Evolutionary conservation across 1,140 invertebrate species (phyloP).

Genomic region (Idris sp.): DNA sequence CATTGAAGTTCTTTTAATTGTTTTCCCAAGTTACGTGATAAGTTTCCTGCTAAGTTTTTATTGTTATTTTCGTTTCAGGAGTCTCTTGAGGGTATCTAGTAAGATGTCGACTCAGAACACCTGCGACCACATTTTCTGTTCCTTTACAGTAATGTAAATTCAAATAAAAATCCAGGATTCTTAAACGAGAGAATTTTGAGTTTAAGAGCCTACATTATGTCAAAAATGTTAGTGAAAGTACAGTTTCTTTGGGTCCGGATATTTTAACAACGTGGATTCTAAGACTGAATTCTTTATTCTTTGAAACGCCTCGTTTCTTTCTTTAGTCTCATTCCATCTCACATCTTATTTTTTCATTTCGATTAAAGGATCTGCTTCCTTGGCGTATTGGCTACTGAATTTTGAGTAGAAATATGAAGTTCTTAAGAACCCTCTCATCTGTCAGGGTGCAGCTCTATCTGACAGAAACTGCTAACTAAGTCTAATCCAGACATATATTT

Average conservation of each 20-base stretch:
- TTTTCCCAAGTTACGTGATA: no score
- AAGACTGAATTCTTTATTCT: slow-evolving; percentile 5
- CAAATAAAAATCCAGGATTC: slow-evolving; percentile 25
- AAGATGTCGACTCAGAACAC: neutral
- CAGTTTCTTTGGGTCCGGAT: neutral
- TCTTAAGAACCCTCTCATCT: no score
- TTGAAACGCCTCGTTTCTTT: slow-evolving; percentile 2
- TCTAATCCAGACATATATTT: no score
- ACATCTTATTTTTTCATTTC: no score
- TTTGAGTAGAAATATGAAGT: no score
- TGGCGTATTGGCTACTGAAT: no score
- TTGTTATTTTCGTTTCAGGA: neutral
- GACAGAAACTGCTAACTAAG: no score
- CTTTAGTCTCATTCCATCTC: slow-evolving; percentile 1
- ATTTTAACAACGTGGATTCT: neutral
- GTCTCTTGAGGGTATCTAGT: neutral
- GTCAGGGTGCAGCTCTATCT: no score
- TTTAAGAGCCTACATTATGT: slow-evolving; percentile 25
- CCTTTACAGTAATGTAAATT: slow-evolving; percentile 7
- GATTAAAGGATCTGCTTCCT: no score
- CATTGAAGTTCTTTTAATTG: no score
- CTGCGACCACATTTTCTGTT: slow-evolving; percentile 18
- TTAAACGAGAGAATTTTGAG: slow-evolving; percentile 10
- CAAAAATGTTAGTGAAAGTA: slow-evolving; percentile 11
- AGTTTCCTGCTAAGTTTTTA: no score